Evolutionary conservation across 2,888 invertebrate species (phyloP), one percentile per base, ranked within the genome.

Genomic region (Anodontia alba): DNA sequence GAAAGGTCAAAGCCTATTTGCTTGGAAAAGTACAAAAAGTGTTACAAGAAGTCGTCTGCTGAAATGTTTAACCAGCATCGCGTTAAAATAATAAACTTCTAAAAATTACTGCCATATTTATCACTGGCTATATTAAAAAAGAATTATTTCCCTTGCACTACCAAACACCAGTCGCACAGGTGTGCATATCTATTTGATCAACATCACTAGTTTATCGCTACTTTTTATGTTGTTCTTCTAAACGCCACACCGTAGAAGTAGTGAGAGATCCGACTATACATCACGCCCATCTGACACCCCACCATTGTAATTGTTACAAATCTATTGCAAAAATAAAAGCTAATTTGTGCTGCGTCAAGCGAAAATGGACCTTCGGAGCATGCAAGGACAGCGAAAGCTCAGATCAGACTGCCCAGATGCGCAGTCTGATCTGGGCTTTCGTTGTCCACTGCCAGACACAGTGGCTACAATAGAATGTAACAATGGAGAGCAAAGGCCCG

Each of bases 221-320:
- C 5, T 38, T n/a, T 38, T 38, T 38, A 38, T 38, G 38, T 38
- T 38, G 5, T 38, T 38, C 38, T 38, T 38, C 7, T 8, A 38
- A 38, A 38, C 7, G 38, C 12, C 7, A 12, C 12, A 12, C 38
- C 12, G 38, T 26, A 29, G 26, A 76, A 57, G 33, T 17, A 70
- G 31, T 69, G 42, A 26, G 38, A 57, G 49, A 69, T 42, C 42
- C 43, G 31, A 8, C 57, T 49, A 51, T 81, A 81, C 73, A 81
- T 81, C 72, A 81, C 62, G 26, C 46, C 33, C 26, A 49, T 46
- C 10, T 77, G 72, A 72, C 77, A 77, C 38, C n/a, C 23, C 15
- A 15, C 31, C n/a, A 72, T 71, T 77, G 71, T 42, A 46, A 36
- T 20, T n/a, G 66, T 66, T 62, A 62, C 62, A 62, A 62, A 57